Evolutionary conservation across 2,113 vertebrate species (phyloP).

Genomic region (Felis catus): F.catus_Fca126_mat1.0 CM031419.1:70387501-70388000

Average conservation of each 20-base stretch:
- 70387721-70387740: conserved; percentile 55
- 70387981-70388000: not conserved
- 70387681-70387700: conserved; percentile 42
- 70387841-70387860: not conserved
- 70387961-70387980: not conserved
- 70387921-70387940: not conserved
- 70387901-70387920: not conserved
- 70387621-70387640: not conserved
- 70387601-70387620: not conserved
- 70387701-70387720: conserved; percentile 24
- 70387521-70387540: not conserved
- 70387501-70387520: not conserved
- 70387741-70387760: conserved; percentile 29
- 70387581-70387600: not conserved
- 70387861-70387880: not conserved
- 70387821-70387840: conserved; percentile 23
- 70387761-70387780: conserved; percentile 42
- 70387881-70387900: conserved; percentile 1
- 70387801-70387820: not conserved
- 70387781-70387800: conserved; percentile 19
- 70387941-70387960: conserved; percentile 34
- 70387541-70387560: not conserved
- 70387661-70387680: conserved; percentile 13
- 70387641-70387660: conserved; percentile 31
- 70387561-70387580: not conserved